Base-by-base conservation (phyloP, 2,888 invertebrate species). In the Chalcis sispes region DNA sequence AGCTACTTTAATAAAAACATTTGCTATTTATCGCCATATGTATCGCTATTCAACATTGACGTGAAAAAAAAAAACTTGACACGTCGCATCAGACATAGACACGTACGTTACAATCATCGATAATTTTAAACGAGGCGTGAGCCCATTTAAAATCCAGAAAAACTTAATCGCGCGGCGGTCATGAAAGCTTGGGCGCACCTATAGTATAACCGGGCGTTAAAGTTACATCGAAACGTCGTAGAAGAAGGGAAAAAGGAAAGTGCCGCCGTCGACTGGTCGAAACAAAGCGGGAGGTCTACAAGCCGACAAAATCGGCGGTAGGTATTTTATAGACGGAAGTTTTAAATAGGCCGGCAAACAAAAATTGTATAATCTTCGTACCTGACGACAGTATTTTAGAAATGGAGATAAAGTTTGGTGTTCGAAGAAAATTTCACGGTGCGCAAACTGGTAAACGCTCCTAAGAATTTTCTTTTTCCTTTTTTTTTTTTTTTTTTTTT, bases 181-280 rank as follows among this genome's bases (percentile, higher is more conserved):
- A 15, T 42, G 42, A 42, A 42, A 42, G 42, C 13, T 42, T n/a
- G n/a, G n/a, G n/a, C n/a, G n/a, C n/a, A n/a, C n/a, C n/a, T n/a
- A n/a, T n/a, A n/a, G n/a, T n/a, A n/a, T n/a, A n/a, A n/a, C n/a
- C n/a, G n/a, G n/a, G n/a, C n/a, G n/a, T n/a, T n/a, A n/a, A n/a
- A n/a, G n/a, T n/a, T n/a, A n/a, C n/a, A n/a, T n/a, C n/a, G n/a
- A n/a, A n/a, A n/a, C n/a, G n/a, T n/a, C n/a, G n/a, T n/a, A n/a
- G 50, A 27, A 46, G 5, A n/a, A 52, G 62, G 48, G 65, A 54
- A 73, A 69, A 73, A 62, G 77, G 72, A 77, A 73, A 77, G 70
- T 73, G 69, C 77, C 73, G 77, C 40, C 65, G 40, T 3, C 32
- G 32, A 27, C 25, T 25, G 7, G 3, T 32, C 8, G 7, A 4